phyloP scores from a whole-genome alignment of 2,888 invertebrate genomes.

The Ormyrus labotus region DNA sequence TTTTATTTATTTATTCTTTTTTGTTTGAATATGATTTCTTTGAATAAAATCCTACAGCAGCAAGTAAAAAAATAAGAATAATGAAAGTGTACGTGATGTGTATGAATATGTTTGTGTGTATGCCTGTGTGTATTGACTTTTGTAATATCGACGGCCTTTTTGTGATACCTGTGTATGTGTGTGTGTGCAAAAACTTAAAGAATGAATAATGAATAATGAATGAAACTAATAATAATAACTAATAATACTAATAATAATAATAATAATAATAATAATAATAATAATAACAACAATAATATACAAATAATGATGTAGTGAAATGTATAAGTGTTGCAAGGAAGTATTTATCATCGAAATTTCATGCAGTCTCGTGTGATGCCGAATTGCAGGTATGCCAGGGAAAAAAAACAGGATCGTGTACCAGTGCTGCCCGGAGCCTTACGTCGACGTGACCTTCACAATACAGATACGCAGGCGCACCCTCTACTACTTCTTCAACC shows the following conservation, averaged over 20 bases:
- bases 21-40: too few species aligned
- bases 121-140: too few species aligned
- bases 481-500: slow-evolving; percentile 99
- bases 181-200: not conserved
- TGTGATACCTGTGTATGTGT: not conserved
- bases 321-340: not conserved
- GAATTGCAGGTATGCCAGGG: slow-evolving; percentile 88
- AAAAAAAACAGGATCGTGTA: slow-evolving; percentile 93
- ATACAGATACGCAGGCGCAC: slow-evolving; percentile 97
- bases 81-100: too few species aligned
- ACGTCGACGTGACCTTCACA: slow-evolving; percentile 97
- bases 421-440: slow-evolving; percentile 95
- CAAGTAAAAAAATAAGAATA: too few species aligned
- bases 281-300: too few species aligned
- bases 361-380: slow-evolving; percentile 12
- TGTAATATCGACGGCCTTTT: too few species aligned
- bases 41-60: too few species aligned
- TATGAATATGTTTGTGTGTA: too few species aligned
- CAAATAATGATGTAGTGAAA: too few species aligned
- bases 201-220: slow-evolving; percentile 4
- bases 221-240: not conserved
- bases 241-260: not conserved
- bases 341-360: not conserved
- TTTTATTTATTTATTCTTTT: too few species aligned
- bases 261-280: too few species aligned